Evolutionary conservation across 2,888 invertebrate genomes (phyloP).

Genomic region (Aproaerema taeniolella): DNA sequence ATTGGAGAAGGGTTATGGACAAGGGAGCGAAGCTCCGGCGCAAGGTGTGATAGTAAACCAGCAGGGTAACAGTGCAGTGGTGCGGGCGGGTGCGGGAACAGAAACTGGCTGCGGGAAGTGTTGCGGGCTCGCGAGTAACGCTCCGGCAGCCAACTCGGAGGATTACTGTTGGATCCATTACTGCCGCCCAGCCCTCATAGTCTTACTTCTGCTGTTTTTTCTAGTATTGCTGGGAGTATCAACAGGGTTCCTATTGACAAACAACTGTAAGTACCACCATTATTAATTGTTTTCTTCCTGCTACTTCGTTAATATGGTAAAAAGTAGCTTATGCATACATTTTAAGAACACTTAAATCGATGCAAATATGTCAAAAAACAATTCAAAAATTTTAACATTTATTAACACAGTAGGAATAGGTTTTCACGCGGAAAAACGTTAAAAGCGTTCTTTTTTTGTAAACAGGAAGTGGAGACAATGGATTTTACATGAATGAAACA

Average conservation of each 20-base stretch:
- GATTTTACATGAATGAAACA: too few relatives aligned
- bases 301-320: background rate
- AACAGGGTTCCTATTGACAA: slow-evolving; percentile 76
- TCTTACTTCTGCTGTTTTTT: slow-evolving; percentile 72
- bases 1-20: slow-evolving; percentile 63
- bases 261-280: slow-evolving; percentile 78
- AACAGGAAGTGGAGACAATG: too few relatives aligned
- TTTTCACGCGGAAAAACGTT: too few relatives aligned
- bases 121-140: slow-evolving; percentile 49
- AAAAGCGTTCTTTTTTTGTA: too few relatives aligned
- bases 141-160: slow-evolving; percentile 60
- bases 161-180: slow-evolving; percentile 75
- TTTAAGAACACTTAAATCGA: background rate
- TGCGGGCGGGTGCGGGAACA: slow-evolving; percentile 42
- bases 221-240: slow-evolving; percentile 74
- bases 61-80: slow-evolving; percentile 71
- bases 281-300: too few relatives aligned
- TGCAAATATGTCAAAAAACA: slow-evolving; percentile 3
- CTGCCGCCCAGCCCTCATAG: slow-evolving; percentile 73
- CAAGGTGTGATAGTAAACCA: slow-evolving; percentile 74
- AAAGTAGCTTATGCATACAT: background rate
- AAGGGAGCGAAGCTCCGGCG: slow-evolving; percentile 62
- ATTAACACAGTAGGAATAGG: too few relatives aligned
- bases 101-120: slow-evolving; percentile 53
- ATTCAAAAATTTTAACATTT: too few relatives aligned